These are phyloP conservation scores for Alosa alosa DNA, from an alignment of 2,113 vertebrate species.

Conservation along the genomic window DNA sequence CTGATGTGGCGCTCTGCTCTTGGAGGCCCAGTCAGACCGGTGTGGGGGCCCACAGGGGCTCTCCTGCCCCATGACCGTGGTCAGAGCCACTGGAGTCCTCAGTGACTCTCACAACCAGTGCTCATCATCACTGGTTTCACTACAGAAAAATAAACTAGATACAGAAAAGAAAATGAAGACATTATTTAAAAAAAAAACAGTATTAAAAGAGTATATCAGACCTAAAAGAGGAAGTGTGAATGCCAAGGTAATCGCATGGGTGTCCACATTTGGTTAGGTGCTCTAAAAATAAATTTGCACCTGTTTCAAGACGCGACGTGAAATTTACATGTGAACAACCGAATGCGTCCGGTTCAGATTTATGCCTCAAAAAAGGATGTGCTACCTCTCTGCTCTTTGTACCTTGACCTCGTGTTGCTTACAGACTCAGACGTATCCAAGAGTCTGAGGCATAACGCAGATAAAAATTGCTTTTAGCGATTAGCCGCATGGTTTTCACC, in stretches of 20 bases:
- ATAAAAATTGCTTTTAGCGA: conserved; percentile 22
- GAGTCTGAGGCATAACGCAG: neutral
- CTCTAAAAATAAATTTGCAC: neutral
- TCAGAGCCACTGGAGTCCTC: neutral
- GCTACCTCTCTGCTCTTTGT: neutral
- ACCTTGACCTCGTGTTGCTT: neutral
- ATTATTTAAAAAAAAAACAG: no score
- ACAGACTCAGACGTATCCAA: neutral
- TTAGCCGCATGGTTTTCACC: conserved; percentile 8
- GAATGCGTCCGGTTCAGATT: neutral
- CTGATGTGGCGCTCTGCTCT: neutral
- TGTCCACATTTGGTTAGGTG: neutral
- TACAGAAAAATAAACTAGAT: neutral
- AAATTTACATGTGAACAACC: neutral
- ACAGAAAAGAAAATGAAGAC: neutral
- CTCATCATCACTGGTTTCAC: neutral
- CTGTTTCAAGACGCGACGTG: neutral
- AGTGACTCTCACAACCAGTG: neutral
- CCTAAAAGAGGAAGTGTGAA: neutral
- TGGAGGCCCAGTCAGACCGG: neutral
- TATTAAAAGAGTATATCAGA: neutral
- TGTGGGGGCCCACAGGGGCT: neutral
- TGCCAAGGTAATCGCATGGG: neutral
- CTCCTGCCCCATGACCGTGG: neutral
- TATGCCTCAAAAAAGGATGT: neutral